Evolutionary conservation across 2,888 invertebrate genomes (phyloP).

Genomic region (Cerceris rybyensis): DNA sequence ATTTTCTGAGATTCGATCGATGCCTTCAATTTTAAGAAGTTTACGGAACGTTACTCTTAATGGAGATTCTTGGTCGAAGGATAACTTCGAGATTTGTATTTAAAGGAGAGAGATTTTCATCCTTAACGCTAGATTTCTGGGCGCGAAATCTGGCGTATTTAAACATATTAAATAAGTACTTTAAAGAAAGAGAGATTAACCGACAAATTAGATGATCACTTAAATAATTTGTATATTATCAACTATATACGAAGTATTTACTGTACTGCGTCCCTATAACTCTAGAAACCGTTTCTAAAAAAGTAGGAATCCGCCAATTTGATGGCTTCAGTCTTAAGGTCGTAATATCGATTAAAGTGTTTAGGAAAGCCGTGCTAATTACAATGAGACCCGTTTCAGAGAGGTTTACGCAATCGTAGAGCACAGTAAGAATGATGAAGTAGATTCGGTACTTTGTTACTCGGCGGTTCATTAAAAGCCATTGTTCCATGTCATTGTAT

Average conservation of each 20-base stretch:
- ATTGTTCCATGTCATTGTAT: slow-evolving; percentile 58
- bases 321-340: too few relatives aligned
- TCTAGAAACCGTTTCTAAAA: too few relatives aligned
- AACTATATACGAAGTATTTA: too few relatives aligned
- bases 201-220: too few relatives aligned
- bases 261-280: too few relatives aligned
- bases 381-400: background rate
- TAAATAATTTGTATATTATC: too few relatives aligned
- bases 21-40: slow-evolving; percentile 64
- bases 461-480: slow-evolving; percentile 58
- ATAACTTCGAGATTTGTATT: background rate
- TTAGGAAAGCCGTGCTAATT: background rate
- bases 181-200: too few relatives aligned
- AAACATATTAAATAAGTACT: too few relatives aligned
- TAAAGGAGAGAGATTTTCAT: too few relatives aligned
- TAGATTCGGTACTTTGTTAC: slow-evolving; percentile 49
- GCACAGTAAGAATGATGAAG: slow-evolving; percentile 42
- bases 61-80: background rate
- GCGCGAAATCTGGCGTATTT: too few relatives aligned
- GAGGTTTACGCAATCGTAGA: background rate
- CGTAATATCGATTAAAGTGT: background rate
- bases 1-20: slow-evolving; percentile 61
- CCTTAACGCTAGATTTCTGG: too few relatives aligned
- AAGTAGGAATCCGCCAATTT: too few relatives aligned
- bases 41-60: slow-evolving; percentile 20